phyloP scores from a whole-genome alignment of 1,140 invertebrate species.

The Hycleus cichorii region DNA sequence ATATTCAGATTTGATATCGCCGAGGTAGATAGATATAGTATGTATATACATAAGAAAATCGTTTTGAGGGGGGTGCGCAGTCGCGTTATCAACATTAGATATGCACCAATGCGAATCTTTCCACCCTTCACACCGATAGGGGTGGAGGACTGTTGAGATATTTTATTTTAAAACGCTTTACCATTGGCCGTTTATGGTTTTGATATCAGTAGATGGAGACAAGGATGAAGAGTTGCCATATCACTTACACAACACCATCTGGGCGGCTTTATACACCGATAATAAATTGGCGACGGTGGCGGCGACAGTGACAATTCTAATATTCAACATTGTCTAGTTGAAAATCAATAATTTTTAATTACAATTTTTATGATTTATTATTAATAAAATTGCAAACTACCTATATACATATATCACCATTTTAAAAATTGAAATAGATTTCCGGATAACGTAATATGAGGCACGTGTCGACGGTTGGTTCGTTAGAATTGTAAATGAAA shows the following conservation, averaged over 20 bases:
- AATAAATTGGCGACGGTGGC: background rate
- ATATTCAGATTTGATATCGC: slow-evolving; percentile 34
- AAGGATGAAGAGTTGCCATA: too few species aligned
- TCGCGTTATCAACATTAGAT: slow-evolving; percentile 28
- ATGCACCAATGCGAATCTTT: slow-evolving; percentile 34
- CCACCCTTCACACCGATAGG: slow-evolving; percentile 20
- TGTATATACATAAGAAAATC: background rate
- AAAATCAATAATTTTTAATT: background rate
- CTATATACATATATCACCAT: too few species aligned
- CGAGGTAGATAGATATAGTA: background rate
- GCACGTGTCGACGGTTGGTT: slow-evolving; percentile 25
- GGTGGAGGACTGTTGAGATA: slow-evolving; percentile 18
- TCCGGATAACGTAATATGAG: slow-evolving; percentile 21
- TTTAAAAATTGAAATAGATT: background rate
- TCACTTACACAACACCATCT: background rate
- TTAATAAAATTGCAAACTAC: too few species aligned
- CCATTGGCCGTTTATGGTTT: slow-evolving; percentile 28
- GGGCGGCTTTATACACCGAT: background rate
- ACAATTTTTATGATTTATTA: too few species aligned
- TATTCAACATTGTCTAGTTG: background rate
- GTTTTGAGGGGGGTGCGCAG: slow-evolving; percentile 19
- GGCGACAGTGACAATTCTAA: background rate
- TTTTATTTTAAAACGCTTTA: slow-evolving; percentile 31
- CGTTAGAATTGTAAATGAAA: slow-evolving; percentile 28
- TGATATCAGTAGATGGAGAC: slow-evolving; percentile 1